A percentile compares a stretch with the other conserved stretches of the same genome.
Evolutionary conservation across 2,113 vertebrate genomes (phyloP).

Genomic region (Rhipidura dahli): DNA sequence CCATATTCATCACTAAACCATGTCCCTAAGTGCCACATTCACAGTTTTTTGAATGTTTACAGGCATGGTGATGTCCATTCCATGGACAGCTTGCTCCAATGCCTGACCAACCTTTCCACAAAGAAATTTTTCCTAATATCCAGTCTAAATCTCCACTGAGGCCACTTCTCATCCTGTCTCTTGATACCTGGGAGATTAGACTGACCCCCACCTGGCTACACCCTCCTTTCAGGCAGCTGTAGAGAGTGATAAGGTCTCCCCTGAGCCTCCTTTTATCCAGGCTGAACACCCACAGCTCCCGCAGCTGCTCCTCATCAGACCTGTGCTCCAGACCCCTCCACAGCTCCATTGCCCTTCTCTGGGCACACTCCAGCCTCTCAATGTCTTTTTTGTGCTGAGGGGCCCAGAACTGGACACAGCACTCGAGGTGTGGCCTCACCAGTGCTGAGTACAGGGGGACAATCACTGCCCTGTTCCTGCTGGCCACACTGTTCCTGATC

Average conservation of each 20-base stretch:
- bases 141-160: neutral
- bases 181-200: neutral
- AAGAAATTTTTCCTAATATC: neutral
- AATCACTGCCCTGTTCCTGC: neutral
- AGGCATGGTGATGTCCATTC: neutral
- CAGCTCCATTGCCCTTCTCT: rapidly evolving
- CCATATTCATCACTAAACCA: neutral
- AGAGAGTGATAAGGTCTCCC: rapidly evolving
- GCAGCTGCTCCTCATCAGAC: rapidly evolving
- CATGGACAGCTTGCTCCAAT: neutral
- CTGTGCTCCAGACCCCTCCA: neutral
- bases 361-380: rapidly evolving
- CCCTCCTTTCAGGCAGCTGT: neutral
- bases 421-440: rapidly evolving
- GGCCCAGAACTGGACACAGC: rapidly evolving
- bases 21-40: neutral
- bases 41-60: rapidly evolving
- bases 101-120: neutral
- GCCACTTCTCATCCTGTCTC: neutral
- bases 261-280: neutral
- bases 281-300: neutral
- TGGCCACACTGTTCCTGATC: neutral
- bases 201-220: rapidly evolving
- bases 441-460: rapidly evolving
- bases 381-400: rapidly evolving